Evolutionary conservation across 2,113 vertebrate genomes (phyloP), one percentile per base, ranked within the genome.

Genomic region (Archocentrus centrarchus): DNA sequence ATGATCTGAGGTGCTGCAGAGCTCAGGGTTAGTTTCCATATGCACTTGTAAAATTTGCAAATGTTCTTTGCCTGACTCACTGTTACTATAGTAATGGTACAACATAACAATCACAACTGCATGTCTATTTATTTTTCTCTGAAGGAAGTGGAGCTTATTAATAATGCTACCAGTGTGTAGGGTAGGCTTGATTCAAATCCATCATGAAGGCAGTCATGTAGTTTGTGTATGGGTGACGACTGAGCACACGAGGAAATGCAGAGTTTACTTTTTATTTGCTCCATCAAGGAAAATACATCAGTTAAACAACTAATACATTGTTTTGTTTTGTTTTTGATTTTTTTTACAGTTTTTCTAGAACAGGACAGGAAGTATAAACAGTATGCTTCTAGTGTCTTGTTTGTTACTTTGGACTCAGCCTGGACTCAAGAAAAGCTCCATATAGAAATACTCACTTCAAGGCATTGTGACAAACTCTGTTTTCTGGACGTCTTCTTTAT

Each of bases 1-100:
- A 7, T 47, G 27, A 68, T 3, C 27, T 47, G 22, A 68, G 41
- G 22, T 6, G 63, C 63, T 47, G 41, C 41, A 50, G 66, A 9
- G 27, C 50, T 59, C 32, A 63, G 1, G 24, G 39, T 60, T 77
- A 47, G 24, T 77, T 61, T 47, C 30, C 39, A 77, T 60, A 18
- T 70, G 44, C 24, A 53, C 66, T 32, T 70, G 22, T 53, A 53
- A 70, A 70, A 70, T 53, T 30, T 70, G 66, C 66, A 50, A 70
- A 70, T 70, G 44, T 50, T 0, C 3, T 70, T 53, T 50, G 15
- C 22, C 18, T 70, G 44, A 70, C 44, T 50, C 41, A 70, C 11
- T 1, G 3, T 70, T 24, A 20, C 44, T 47, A 70, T 47, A 70
- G 66, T 27, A 32, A 20, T 13, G 44, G 44, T 53, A 53, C 44